Evolutionary conservation across 2,113 vertebrate genomes (phyloP), one percentile per base, ranked within the genome.

Genomic region (Larimichthys polyactis): DNA sequence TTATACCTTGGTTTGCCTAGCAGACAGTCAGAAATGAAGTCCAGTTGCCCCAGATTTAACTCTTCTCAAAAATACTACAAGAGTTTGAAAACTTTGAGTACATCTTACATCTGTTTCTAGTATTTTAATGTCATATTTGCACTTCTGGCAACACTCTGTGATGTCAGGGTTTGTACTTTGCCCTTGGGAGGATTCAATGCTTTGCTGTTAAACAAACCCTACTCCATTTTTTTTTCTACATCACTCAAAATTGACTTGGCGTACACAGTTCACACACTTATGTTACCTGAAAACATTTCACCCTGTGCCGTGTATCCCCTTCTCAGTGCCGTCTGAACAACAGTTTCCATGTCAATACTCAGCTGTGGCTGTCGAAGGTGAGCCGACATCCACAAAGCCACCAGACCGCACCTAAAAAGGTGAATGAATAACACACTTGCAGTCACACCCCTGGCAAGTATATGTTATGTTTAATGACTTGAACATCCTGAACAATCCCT

Each of bases 261-360:
- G 12, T 44, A 43, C 15, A 52, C 9, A 10, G 0, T 54, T 60
- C 24, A 29, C 6, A 65, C 15, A 62, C 4, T 46, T 32, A 12
- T n/a, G 36, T 81, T 74, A 91, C 97, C 97, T 59, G 97, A 98
- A 92, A 98, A 98, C 96, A 98, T 97, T 90, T 98, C 97, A 19
- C 97, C 97, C 71, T 97, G 97, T 3, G 91, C 95, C 0, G 96
- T 97, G 90, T 96, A 98, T 52, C 95, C 96, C 70, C 91, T 93
- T 15, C 88, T 89, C 69, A 91, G 2, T 0, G 97, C 97, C 5
- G 91, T 91, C 65, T 94, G 91, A 66, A 96, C 74, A 2, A 98
- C 88, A 1, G 65, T 92, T 59, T 96, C 93, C 91, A 97, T 90
- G 59, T 93, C 73, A 20, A 95, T 1, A 2, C 70, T 75, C 2